phyloP scores from a whole-genome alignment of 2,113 vertebrate species.

The Hydropotes inermis region DNA sequence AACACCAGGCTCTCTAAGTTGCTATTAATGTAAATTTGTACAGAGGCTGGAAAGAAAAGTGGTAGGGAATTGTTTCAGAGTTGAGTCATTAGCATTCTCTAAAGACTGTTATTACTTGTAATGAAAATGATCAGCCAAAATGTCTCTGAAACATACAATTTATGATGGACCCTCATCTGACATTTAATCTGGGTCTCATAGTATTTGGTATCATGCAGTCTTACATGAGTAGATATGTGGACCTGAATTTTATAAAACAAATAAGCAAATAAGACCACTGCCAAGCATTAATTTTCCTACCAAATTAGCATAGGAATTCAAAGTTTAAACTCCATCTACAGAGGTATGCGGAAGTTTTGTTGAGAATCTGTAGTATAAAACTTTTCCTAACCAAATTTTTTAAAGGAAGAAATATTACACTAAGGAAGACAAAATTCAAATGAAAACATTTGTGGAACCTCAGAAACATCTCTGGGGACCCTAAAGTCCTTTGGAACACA shows the following conservation, averaged over 20 bases:
- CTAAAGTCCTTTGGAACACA: neutral
- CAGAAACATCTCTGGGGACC: neutral
- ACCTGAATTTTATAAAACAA: neutral
- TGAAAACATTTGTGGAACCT: neutral
- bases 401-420: neutral
- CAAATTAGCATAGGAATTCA: neutral
- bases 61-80: neutral
- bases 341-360: neutral
- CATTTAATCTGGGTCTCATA: neutral
- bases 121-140: neutral
- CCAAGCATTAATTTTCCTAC: neutral
- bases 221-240: neutral
- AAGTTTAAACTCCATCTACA: neutral
- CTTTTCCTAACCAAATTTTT: neutral
- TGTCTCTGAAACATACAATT: neutral
- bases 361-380: neutral
- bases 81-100: neutral
- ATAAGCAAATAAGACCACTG: neutral
- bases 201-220: neutral
- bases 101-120: neutral
- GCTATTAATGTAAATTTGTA: neutral
- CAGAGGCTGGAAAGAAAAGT: neutral
- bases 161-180: neutral
- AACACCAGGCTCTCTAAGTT: neutral
- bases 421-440: neutral